These are phyloP conservation scores for Hemibagrus guttatus DNA, from an alignment of 2,797 vertebrate species.

Conservation along the genomic window DNA sequence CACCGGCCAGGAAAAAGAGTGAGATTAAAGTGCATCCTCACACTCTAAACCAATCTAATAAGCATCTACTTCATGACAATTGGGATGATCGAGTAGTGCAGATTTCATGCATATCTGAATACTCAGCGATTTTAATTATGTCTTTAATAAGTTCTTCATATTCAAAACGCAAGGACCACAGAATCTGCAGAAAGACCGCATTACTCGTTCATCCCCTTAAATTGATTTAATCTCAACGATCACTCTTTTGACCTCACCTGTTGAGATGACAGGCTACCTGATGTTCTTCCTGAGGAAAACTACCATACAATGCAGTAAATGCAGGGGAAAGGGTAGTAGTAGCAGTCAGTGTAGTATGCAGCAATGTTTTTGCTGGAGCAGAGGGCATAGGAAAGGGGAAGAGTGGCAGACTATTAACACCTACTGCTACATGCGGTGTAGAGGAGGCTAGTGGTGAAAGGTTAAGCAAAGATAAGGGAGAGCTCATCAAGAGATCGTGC, in stretches of 20 bases:
- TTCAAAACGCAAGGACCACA: background rate
- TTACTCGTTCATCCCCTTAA: constrained; percentile 26
- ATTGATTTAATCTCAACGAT: background rate
- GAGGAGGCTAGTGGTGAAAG: constrained; percentile 73
- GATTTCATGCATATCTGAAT: constrained; percentile 18
- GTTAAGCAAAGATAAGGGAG: constrained; percentile 31
- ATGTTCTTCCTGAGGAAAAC: constrained; percentile 79
- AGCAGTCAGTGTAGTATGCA: constrained; percentile 55
- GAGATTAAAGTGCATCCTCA: background rate
- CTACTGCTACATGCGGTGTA: constrained; percentile 74
- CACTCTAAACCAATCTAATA: background rate
- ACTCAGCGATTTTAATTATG: background rate
- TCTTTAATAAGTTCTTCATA: background rate
- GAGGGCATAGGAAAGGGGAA: constrained; percentile 63
- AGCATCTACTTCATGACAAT: background rate
- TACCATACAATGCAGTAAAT: constrained; percentile 70
- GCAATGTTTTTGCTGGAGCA: constrained; percentile 61
- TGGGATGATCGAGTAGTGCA: constrained; percentile 16
- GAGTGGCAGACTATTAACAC: constrained; percentile 63
- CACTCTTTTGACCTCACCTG: constrained; percentile 76
- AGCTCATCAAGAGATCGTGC: constrained; percentile 21
- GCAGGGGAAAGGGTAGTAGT: constrained; percentile 56
- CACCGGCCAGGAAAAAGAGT: background rate
- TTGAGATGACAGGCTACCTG: constrained; percentile 75
- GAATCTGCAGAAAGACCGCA: constrained; percentile 5